These are phyloP conservation scores for Alauda arvensis DNA, from an alignment of 2,797 vertebrate genomes.

Conservation along the genomic window DNA sequence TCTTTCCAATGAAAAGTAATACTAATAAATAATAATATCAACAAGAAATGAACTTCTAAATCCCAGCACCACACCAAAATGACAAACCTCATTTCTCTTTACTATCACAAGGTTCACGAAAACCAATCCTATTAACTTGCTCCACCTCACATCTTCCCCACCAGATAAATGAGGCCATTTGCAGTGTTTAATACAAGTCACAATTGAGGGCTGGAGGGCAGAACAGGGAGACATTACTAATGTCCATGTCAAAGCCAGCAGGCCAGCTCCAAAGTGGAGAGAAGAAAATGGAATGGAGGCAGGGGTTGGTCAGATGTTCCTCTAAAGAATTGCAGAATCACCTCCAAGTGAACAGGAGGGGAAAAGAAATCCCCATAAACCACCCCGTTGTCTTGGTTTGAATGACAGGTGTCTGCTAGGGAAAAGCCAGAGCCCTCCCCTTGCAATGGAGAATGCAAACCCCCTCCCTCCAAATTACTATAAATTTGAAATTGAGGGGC, in stretches of 20 bases:
- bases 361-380: too few species aligned
- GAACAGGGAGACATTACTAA: not conserved
- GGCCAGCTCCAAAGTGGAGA: not conserved
- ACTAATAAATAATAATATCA: too few species aligned
- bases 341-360: not conserved
- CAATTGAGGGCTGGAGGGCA: not conserved
- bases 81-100: not conserved
- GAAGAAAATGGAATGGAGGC: not conserved
- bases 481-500: too few species aligned
- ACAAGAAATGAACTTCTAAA: too few species aligned
- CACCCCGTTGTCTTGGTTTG: too few species aligned
- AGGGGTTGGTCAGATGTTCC: not conserved
- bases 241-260: not conserved
- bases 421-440: too few species aligned
- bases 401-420: too few species aligned
- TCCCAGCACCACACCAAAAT: not conserved
- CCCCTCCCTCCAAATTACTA: too few species aligned
- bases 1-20: too few species aligned
- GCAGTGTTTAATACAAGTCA: not conserved
- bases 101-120: not conserved
- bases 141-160: not conserved
- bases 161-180: not conserved
- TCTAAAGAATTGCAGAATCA: not conserved
- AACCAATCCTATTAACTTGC: not conserved
- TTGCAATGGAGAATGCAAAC: too few species aligned